These are phyloP conservation scores for Falcunculus frontatus DNA, from an alignment of 2,113 vertebrate species.

Conservation along the genomic window DNA sequence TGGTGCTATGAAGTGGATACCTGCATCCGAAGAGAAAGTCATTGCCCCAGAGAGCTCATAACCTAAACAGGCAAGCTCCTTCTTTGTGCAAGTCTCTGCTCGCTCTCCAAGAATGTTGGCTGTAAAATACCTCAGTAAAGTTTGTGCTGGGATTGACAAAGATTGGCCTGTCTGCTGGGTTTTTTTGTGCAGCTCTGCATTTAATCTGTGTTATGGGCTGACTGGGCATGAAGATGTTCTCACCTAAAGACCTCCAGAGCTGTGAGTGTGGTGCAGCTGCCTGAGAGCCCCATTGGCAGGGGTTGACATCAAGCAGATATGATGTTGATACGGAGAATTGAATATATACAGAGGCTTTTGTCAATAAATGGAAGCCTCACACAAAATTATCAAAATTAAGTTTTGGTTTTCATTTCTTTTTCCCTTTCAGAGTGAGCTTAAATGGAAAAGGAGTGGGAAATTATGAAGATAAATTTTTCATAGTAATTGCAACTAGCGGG, in stretches of 20 bases:
- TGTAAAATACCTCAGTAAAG: background rate
- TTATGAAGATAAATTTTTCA: background rate
- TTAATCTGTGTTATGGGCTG: background rate
- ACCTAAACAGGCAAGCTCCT: background rate
- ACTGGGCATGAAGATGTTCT: background rate
- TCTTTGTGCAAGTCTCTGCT: constrained; percentile 5
- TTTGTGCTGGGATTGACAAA: background rate
- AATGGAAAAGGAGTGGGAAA: background rate
- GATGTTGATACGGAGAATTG: background rate
- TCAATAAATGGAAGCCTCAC: background rate
- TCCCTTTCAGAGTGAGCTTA: background rate
- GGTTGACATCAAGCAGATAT: background rate
- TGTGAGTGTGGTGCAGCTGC: background rate
- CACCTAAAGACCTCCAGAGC: background rate
- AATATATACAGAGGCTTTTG: background rate
- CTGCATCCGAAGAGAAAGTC: background rate
- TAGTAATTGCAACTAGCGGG: background rate
- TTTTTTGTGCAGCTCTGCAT: background rate
- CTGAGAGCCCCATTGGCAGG: background rate
- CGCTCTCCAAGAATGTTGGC: constrained; percentile 2
- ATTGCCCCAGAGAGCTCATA: constrained; percentile 23
- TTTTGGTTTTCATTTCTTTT: background rate
- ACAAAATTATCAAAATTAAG: background rate
- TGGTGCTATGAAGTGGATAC: background rate
- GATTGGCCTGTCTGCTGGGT: background rate